Conservation (phyloP, 2,888 invertebrate genomes). For the Eulithis testata region DNA sequence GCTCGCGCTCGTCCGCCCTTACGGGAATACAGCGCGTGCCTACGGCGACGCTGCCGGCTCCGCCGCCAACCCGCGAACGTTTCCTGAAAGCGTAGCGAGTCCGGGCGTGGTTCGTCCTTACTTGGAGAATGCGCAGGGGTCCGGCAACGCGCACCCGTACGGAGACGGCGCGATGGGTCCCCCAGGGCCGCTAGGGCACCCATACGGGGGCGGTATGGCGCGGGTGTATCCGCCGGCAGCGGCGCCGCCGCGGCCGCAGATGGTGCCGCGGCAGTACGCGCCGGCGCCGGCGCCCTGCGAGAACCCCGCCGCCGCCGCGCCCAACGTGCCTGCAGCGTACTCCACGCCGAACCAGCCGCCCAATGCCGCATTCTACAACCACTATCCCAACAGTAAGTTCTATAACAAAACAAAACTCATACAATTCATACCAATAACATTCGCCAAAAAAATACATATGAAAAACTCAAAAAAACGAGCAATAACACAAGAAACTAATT, state of each 20-base stretch:
- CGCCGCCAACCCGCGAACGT: neutral
- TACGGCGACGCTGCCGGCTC: constrained; percentile 3
- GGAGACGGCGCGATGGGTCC: constrained; percentile 1
- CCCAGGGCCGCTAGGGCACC: constrained; percentile 2
- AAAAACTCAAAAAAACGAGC: too few relatives aligned
- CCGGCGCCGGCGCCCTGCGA: neutral
- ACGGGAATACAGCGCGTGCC: neutral
- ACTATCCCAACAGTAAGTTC: constrained; percentile 19
- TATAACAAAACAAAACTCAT: neutral
- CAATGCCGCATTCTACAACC: neutral
- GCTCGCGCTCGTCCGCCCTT: constrained; percentile 1
- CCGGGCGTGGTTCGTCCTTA: constrained; percentile 5
- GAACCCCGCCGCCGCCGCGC: neutral
- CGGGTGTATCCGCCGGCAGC: constrained; percentile 2
- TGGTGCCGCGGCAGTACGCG: too few relatives aligned
- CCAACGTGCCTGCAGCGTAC: constrained; percentile 9
- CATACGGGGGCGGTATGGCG: neutral
- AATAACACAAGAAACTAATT: too few relatives aligned
- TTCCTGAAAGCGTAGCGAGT: neutral
- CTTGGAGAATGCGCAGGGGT: neutral
- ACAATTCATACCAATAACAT: too few relatives aligned
- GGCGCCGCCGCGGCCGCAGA: constrained; percentile 5
- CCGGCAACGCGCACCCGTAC: constrained; percentile 3
- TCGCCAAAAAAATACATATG: neutral
- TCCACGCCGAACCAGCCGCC: constrained; percentile 14